Evolutionary conservation across 92 coral and sea anemone species (phyloP).

Genomic region (Nematostella vectensis): DNA sequence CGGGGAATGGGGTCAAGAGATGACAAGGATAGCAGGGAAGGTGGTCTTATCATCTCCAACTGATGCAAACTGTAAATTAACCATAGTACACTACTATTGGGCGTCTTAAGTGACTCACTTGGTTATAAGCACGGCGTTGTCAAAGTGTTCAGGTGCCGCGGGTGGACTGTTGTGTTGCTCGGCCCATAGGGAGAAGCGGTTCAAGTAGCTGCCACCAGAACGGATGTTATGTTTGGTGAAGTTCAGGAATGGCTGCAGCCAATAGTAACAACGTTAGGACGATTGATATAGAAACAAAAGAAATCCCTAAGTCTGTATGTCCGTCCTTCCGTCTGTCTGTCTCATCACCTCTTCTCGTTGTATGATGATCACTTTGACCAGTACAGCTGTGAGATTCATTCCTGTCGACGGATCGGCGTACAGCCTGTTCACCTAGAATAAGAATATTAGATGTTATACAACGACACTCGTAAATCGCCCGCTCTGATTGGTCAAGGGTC

Average conservation of each 20-base stretch:
- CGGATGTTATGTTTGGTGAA: not conserved
- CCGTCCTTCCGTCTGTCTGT: too few species aligned
- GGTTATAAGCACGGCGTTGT: conserved; percentile 9
- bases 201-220: not conserved
- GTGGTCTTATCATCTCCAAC: too few species aligned
- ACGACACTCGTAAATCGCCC: too few species aligned
- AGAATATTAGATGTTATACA: too few species aligned
- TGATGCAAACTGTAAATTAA: too few species aligned
- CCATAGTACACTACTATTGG: too few species aligned
- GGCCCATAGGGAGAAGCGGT: not conserved
- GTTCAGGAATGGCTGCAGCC: not conserved
- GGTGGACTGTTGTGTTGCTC: not conserved
- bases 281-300: too few species aligned
- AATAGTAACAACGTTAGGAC: too few species aligned
- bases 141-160: conserved; percentile 39
- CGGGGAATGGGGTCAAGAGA: too few species aligned
- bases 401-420: conserved; percentile 65
- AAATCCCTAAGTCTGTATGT: too few species aligned
- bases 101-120: conserved; percentile 1
- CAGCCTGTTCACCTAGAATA: conserved; percentile 45
- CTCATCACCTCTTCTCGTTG: conserved; percentile 57
- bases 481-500: too few species aligned
- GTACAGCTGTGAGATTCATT: conserved; percentile 40
- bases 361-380: conserved; percentile 64
- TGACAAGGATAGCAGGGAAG: too few species aligned